Evolutionary conservation across 2,888 invertebrate genomes (phyloP).

Genomic region (Minunthozetes semirufus): DNA sequence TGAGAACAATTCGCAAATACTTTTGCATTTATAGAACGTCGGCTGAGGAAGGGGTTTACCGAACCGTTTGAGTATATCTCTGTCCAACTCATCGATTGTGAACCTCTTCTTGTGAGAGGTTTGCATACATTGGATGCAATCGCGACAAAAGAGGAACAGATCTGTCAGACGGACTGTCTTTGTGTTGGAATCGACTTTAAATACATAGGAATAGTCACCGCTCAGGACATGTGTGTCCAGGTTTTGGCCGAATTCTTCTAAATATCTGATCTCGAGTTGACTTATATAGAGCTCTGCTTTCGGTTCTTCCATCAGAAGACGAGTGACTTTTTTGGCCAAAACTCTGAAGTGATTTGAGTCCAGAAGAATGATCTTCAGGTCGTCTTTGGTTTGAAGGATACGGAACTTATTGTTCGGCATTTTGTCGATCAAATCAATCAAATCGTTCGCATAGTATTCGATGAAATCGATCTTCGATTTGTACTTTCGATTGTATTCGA

Average conservation of each 20-base stretch:
- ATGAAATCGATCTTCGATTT: not conserved
- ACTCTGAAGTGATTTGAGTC: not conserved
- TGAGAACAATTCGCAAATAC: not conserved
- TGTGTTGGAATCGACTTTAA: not conserved
- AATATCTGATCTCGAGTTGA: not conserved
- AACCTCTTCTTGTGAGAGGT: not conserved
- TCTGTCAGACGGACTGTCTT: not conserved
- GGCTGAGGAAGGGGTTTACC: not conserved
- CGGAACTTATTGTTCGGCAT: not conserved
- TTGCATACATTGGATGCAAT: not conserved
- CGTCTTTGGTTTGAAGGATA: not conserved
- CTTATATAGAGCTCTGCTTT: not conserved
- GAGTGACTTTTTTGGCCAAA: not conserved
- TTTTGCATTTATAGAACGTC: not conserved
- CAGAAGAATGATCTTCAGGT: not conserved
- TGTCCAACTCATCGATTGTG: not conserved
- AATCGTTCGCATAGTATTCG: conserved; percentile 4
- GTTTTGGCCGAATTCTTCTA: not conserved
- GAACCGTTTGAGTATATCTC: not conserved
- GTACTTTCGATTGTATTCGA: not conserved
- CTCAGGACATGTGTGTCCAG: not conserved
- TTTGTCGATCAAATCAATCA: conserved; percentile 9
- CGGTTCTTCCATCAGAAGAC: not conserved
- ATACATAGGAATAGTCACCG: no score
- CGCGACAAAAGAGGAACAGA: not conserved